phyloP scores from a whole-genome alignment of 2,888 invertebrate species.

The Drosophila tanythrix region DNA sequence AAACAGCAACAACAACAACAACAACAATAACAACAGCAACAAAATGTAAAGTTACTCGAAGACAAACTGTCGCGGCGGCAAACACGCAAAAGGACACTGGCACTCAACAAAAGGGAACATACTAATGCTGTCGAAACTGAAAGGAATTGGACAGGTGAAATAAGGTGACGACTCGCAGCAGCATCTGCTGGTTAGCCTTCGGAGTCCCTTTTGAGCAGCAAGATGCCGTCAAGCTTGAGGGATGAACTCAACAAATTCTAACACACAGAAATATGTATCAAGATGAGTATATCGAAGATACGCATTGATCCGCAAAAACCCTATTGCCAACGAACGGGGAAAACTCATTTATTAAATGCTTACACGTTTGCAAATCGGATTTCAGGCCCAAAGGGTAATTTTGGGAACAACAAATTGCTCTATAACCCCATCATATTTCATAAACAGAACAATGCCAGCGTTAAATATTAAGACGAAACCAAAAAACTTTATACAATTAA shows the following conservation, averaged over 20 bases:
- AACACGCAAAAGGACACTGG: constrained; percentile 30
- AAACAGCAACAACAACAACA: constrained; percentile 13
- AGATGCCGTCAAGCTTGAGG: constrained; percentile 12
- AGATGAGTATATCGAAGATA: constrained; percentile 20
- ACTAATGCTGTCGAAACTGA: constrained; percentile 63
- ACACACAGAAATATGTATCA: constrained; percentile 34
- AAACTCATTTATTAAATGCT: constrained; percentile 30
- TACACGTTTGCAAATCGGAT: neutral
- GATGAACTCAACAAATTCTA: constrained; percentile 43
- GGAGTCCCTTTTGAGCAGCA: constrained; percentile 14
- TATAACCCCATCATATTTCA: constrained; percentile 7
- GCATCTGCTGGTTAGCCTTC: constrained; percentile 56
- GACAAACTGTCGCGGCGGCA: constrained; percentile 28
- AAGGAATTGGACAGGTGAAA: constrained; percentile 49
- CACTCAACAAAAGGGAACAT: constrained; percentile 44
- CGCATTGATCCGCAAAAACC: constrained; percentile 25
- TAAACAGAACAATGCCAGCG: constrained; percentile 10
- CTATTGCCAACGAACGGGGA: neutral
- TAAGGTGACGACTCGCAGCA: constrained; percentile 36
- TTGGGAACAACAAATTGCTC: constrained; percentile 8
- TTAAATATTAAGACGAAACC: constrained; percentile 14
- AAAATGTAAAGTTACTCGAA: constrained; percentile 20
- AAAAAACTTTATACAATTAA: constrained; percentile 42
- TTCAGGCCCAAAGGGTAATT: neutral
- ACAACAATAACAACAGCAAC: neutral